A percentile compares a stretch with the other conserved stretches of the same genome.
phyloP scores from a whole-genome alignment of 2,797 vertebrate species.

The Rhabdomys pumilio region DNA sequence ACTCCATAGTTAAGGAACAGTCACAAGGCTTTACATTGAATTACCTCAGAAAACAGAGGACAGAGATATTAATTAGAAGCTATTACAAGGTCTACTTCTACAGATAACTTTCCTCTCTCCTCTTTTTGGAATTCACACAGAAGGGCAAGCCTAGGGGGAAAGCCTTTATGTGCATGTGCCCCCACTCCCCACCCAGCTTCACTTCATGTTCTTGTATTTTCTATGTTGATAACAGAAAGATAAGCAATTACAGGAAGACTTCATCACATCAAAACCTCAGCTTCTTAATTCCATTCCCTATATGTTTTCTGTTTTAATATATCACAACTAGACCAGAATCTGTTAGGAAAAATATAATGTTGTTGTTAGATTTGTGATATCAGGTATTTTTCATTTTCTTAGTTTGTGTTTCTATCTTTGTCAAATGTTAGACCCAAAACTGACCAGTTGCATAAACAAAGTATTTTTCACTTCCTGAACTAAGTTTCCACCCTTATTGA shows the following conservation, averaged over 20 bases:
- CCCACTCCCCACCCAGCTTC: neutral
- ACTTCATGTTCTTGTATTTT: neutral
- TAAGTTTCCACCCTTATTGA: neutral
- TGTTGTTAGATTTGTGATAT: neutral
- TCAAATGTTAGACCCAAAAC: neutral
- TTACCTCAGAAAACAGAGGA: neutral
- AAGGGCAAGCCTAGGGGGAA: neutral
- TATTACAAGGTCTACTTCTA: neutral
- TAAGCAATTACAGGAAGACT: neutral
- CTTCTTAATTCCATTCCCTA: neutral
- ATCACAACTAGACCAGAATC: neutral
- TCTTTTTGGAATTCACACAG: conserved; percentile 11
- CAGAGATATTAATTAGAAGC: neutral
- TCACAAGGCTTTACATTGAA: neutral
- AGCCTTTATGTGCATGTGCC: neutral
- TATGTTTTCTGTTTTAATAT: neutral
- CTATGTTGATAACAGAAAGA: neutral
- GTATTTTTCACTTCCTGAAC: neutral
- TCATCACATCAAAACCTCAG: neutral
- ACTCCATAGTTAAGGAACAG: neutral
- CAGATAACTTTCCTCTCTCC: neutral
- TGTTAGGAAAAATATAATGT: neutral
- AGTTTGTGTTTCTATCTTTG: neutral
- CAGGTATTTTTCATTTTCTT: neutral
- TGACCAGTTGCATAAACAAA: neutral